phyloP scores from a whole-genome alignment of 2,113 vertebrate species.

The Planiliza haematocheilus region DNA sequence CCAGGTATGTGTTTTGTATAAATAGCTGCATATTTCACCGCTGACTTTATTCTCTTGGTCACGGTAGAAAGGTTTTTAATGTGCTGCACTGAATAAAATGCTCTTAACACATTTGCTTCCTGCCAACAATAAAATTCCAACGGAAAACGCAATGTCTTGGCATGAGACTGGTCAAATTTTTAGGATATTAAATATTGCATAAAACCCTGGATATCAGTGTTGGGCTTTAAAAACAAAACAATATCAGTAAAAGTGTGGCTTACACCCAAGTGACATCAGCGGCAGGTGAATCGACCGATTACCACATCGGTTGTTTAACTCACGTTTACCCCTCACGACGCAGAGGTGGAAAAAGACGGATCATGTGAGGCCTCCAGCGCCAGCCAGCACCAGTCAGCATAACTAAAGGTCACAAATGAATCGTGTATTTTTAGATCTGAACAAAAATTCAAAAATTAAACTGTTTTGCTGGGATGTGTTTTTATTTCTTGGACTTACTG shows the following conservation, averaged over 20 bases:
- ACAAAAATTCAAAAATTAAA: no score
- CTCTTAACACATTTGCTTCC: slow-evolving; percentile 17
- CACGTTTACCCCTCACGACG: slow-evolving; percentile 26
- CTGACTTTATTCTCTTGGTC: slow-evolving; percentile 27
- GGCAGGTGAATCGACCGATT: slow-evolving; percentile 55
- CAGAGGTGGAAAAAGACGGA: slow-evolving; percentile 30
- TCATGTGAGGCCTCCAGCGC: slow-evolving; percentile 4
- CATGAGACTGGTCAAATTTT: slow-evolving; percentile 15
- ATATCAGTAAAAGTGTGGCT: slow-evolving; percentile 17
- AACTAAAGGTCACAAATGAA: no score
- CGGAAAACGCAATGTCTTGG: slow-evolving; percentile 33
- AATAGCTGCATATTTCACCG: slow-evolving; percentile 26
- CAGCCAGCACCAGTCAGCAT: no score
- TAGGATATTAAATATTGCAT: slow-evolving; percentile 30
- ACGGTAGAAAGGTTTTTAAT: slow-evolving; percentile 15
- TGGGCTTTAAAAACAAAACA: slow-evolving; percentile 30
- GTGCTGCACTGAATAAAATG: slow-evolving; percentile 8
- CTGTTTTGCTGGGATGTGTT: no score
- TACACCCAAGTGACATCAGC: slow-evolving; percentile 29
- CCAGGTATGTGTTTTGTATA: slow-evolving; percentile 18
- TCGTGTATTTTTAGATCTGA: no score
- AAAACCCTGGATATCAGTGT: slow-evolving; percentile 27
- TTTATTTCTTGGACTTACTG: no score
- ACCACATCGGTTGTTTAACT: slow-evolving; percentile 30
- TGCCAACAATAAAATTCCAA: slow-evolving; percentile 44